Percentiles rank a stretch among this genome's conserved stretches.
Conservation (phyloP, 2,797 vertebrate genomes). For the Neosilurus mollespiculum region DNA sequence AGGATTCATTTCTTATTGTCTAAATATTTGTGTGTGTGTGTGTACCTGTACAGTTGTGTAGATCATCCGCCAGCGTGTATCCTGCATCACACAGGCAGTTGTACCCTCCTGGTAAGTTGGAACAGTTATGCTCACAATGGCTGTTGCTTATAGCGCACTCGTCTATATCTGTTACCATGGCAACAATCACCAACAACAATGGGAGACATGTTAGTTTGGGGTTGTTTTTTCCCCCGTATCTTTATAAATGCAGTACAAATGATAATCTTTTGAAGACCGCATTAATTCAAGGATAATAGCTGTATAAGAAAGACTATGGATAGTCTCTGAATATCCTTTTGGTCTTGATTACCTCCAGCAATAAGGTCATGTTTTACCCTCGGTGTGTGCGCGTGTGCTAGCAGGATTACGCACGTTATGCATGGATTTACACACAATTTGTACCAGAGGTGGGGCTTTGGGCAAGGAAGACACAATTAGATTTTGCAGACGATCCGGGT, state of each 20-base stretch:
- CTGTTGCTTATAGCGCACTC: conserved; percentile 74
- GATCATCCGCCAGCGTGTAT: conserved; percentile 67
- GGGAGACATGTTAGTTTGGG: neutral
- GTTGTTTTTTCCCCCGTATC: neutral
- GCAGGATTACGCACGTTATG: too few relatives aligned
- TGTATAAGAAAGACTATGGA: neutral
- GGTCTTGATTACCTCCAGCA: neutral
- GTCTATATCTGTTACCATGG: conserved; percentile 69
- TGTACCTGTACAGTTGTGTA: conserved; percentile 75
- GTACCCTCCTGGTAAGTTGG: conserved; percentile 70
- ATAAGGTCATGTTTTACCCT: too few relatives aligned
- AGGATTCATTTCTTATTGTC: too few relatives aligned
- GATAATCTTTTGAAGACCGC: neutral
- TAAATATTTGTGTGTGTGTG: neutral
- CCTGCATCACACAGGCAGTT: conserved; percentile 70
- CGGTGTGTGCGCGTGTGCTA: too few relatives aligned
- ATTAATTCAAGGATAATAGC: neutral
- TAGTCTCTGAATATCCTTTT: neutral
- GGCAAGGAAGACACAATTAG: too few relatives aligned
- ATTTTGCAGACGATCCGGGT: too few relatives aligned
- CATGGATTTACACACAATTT: too few relatives aligned
- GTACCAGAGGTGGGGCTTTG: too few relatives aligned
- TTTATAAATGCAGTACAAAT: neutral
- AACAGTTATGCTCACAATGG: conserved; percentile 74
- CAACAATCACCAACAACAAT: neutral